Conservation (phyloP, 2,113 vertebrate species). For the Caloenas nicobarica region DNA sequence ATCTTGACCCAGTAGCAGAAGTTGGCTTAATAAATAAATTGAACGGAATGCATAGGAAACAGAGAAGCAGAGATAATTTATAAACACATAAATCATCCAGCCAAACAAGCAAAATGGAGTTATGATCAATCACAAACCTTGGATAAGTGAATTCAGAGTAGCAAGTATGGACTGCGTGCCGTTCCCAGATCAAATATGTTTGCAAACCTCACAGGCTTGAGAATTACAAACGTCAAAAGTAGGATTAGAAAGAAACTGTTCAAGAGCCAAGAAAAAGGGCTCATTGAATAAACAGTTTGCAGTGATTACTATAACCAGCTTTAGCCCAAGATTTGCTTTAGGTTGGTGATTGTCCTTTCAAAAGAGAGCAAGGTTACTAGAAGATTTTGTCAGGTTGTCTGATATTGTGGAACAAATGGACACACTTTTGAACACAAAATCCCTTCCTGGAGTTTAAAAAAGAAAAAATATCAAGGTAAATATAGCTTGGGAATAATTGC, state of each 20-base stretch:
- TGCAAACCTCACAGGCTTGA: conserved; percentile 9
- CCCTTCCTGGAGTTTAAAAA: not conserved
- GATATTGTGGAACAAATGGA: not conserved
- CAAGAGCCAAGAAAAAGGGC: not conserved
- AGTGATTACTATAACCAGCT: not conserved
- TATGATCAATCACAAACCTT: not conserved
- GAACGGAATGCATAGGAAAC: not conserved
- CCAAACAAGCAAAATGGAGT: not conserved
- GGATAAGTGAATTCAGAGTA: not conserved
- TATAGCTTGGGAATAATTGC: not conserved
- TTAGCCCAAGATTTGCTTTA: not conserved
- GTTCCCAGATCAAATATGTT: not conserved
- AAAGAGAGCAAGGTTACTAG: not conserved
- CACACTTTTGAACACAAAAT: not conserved
- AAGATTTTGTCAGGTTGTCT: not conserved
- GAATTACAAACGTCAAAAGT: conserved; percentile 18
- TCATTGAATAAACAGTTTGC: not conserved
- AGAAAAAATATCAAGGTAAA: not conserved
- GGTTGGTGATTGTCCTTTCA: not conserved
- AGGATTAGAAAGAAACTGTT: conserved; percentile 10
- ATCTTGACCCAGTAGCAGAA: not conserved
- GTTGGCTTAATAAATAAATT: not conserved
- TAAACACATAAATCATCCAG: conserved; percentile 25
- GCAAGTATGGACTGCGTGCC: not conserved
- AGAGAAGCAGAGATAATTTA: conserved; percentile 2